phyloP scores from a whole-genome alignment of 2,888 invertebrate genomes.

The Apamea sordens region DNA sequence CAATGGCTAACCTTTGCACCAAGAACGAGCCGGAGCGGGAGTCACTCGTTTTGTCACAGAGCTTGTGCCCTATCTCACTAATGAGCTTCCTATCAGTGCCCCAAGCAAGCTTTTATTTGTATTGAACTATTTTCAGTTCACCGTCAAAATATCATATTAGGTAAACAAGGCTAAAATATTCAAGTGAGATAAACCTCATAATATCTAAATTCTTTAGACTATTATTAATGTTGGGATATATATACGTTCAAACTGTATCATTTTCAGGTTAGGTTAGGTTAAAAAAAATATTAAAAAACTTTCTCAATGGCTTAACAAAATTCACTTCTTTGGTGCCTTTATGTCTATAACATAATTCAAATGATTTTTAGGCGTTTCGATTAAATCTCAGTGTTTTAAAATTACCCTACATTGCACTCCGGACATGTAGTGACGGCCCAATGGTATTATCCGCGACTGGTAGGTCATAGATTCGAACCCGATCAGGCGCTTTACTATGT shows the following conservation, averaged over 20 bases:
- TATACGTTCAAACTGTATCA: not conserved
- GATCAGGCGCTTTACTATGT: not conserved
- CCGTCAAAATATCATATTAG: slow-evolving; percentile 9
- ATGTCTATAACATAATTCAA: not conserved
- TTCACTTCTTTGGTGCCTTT: not conserved
- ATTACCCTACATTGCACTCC: no score
- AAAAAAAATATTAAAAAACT: not conserved
- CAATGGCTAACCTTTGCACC: no score
- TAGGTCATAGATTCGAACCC: not conserved
- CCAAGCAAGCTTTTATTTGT: no score
- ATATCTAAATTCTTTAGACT: not conserved
- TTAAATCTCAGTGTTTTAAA: not conserved
- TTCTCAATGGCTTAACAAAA: not conserved
- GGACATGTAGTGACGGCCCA: not conserved
- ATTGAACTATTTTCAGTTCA: slow-evolving; percentile 23
- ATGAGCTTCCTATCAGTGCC: no score
- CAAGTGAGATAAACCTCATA: not conserved
- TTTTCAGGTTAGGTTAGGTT: not conserved
- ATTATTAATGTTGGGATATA: not conserved
- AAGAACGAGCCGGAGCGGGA: no score
- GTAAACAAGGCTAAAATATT: not conserved
- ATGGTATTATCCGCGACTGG: not conserved
- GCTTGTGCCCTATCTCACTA: no score
- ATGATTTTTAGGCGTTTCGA: not conserved
- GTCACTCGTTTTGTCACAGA: no score